These are phyloP conservation scores for Siniperca knerii DNA, from an alignment of 2,113 vertebrate genomes.

Conservation along the genomic window DNA sequence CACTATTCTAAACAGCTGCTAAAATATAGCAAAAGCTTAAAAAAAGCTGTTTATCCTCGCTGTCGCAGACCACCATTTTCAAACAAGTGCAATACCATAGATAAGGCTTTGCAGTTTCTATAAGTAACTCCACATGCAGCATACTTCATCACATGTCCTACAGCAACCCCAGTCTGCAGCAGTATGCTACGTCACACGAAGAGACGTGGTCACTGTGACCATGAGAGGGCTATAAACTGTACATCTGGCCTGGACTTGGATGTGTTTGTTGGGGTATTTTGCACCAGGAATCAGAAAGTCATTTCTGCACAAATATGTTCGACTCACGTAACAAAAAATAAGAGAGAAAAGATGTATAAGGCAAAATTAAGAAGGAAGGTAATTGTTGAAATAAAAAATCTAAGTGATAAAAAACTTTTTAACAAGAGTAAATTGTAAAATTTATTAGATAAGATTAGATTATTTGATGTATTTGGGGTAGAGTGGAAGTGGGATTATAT, in stretches of 20 bases:
- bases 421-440: background rate
- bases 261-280: background rate
- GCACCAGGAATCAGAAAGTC: background rate
- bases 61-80: background rate
- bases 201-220: slow-evolving; percentile 24
- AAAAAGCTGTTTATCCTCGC: background rate
- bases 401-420: background rate
- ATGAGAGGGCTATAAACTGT: background rate
- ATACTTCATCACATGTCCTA: background rate
- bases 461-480: background rate
- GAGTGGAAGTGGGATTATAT: background rate
- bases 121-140: slow-evolving; percentile 1
- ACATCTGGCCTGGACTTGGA: slow-evolving; percentile 10
- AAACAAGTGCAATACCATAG: background rate
- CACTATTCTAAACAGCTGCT: background rate
- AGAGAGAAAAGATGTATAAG: background rate
- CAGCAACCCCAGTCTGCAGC: slow-evolving; percentile 12
- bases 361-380: background rate
- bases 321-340: background rate
- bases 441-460: background rate
- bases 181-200: background rate
- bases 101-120: background rate
- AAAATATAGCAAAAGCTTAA: background rate
- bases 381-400: background rate
- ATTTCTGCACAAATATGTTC: background rate